Percentiles rank a stretch among this genome's conserved stretches.
Evolutionary conservation across 2,113 vertebrate genomes (phyloP).

Genomic region (Cercocebus atys): DNA sequence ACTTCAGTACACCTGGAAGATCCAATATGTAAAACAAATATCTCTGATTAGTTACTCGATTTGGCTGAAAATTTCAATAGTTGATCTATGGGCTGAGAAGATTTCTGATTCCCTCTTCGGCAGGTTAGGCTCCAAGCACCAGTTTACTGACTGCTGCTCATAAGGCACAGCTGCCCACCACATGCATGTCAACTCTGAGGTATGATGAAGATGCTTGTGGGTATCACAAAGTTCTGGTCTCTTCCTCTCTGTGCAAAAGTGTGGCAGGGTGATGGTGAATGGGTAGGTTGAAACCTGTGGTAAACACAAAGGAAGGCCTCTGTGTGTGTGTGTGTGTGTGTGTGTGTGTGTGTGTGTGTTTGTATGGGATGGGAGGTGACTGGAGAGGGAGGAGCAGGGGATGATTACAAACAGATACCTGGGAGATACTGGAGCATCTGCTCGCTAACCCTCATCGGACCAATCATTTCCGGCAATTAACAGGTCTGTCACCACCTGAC

Average conservation of each 20-base stretch:
- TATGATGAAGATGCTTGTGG: background rate
- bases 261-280: background rate
- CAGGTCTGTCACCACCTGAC: background rate
- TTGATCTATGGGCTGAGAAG: background rate
- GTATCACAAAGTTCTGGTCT: background rate
- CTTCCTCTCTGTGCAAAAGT: background rate
- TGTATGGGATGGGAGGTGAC: no score
- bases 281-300: background rate
- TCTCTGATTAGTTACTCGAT: background rate
- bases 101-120: background rate
- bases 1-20: background rate
- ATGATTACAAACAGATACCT: background rate
- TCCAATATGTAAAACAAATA: background rate
- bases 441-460: background rate
- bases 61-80: conserved; percentile 15
- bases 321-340: background rate
- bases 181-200: background rate
- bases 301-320: background rate
- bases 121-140: background rate
- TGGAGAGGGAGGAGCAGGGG: background rate
- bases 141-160: background rate
- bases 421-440: background rate
- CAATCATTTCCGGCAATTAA: background rate
- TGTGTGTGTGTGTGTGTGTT: no score
- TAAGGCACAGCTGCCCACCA: background rate